Percentiles rank a stretch among this genome's conserved stretches.
These are phyloP conservation scores for Hirtodrosophila duncani DNA, from an alignment of 2,888 invertebrate species.

Conservation along the genomic window DNA sequence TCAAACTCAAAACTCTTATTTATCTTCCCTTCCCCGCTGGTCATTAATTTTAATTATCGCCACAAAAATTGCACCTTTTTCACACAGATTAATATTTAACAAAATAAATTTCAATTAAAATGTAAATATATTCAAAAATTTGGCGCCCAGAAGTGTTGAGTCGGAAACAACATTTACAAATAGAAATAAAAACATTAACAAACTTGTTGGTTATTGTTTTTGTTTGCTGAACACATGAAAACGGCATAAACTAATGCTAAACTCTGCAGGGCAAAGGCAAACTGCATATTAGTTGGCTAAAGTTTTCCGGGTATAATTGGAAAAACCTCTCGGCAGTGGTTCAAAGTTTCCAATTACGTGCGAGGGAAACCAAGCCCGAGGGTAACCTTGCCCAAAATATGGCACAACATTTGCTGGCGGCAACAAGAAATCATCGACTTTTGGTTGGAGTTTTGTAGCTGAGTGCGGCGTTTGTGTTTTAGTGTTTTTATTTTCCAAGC, in stretches of 20 bases:
- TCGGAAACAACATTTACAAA: background rate
- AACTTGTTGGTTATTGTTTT: too few species aligned
- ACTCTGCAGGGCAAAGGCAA: slow-evolving; percentile 3
- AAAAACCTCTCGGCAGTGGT: slow-evolving; percentile 25
- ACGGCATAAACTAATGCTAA: slow-evolving; percentile 6
- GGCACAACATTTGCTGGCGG: slow-evolving; percentile 19
- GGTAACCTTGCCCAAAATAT: slow-evolving; percentile 3
- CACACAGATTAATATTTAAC: too few species aligned
- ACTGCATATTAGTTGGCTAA: too few species aligned
- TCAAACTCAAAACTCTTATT: too few species aligned
- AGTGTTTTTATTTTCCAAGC: slow-evolving; percentile 9
- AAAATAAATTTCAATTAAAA: slow-evolving; percentile 6
- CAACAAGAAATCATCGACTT: slow-evolving; percentile 19
- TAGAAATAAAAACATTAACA: background rate
- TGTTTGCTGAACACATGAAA: background rate
- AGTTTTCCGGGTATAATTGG: slow-evolving; percentile 30
- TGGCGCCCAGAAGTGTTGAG: slow-evolving; percentile 5
- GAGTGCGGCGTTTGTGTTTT: slow-evolving; percentile 16
- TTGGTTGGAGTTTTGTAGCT: slow-evolving; percentile 16
- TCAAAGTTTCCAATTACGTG: slow-evolving; percentile 42
- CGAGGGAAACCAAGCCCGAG: background rate
- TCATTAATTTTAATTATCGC: too few species aligned
- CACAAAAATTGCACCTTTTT: too few species aligned
- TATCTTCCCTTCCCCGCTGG: too few species aligned
- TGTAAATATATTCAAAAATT: slow-evolving; percentile 2